A percentile compares a stretch with the other conserved stretches of the same genome.
These are phyloP conservation scores for Cactoblastis cactorum DNA, from an alignment of 2,888 invertebrate species.

Conservation along the genomic window DNA sequence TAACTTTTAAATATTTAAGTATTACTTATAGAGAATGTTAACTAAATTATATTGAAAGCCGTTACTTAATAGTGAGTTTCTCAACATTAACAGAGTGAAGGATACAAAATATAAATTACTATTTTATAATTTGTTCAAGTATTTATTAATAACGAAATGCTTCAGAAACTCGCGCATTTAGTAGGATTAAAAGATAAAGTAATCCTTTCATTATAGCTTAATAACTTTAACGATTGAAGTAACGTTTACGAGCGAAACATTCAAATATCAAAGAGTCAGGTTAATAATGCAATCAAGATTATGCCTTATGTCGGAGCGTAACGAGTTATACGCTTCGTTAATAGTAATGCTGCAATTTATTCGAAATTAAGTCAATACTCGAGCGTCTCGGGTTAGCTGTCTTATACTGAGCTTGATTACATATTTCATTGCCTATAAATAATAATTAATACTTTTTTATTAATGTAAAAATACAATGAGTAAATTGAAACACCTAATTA, in stretches of 20 bases:
- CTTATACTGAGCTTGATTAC: background rate
- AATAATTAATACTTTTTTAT: background rate
- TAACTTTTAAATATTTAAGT: too few relatives aligned
- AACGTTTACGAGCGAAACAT: constrained; percentile 22
- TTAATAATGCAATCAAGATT: constrained; percentile 32
- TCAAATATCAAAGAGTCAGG: constrained; percentile 27
- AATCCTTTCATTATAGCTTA: constrained; percentile 19
- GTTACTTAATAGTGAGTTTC: background rate
- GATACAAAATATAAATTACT: background rate
- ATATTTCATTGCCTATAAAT: background rate
- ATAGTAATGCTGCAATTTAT: constrained; percentile 33
- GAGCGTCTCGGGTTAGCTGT: constrained; percentile 11
- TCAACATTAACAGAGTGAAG: background rate
- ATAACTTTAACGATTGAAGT: constrained; percentile 24
- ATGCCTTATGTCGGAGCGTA: constrained; percentile 27
- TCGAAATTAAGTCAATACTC: constrained; percentile 28
- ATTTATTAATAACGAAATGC: background rate
- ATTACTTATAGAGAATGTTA: background rate
- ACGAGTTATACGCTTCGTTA: constrained; percentile 29
- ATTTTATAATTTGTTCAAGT: background rate
- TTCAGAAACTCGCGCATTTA: constrained; percentile 8
- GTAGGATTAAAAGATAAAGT: constrained; percentile 19
- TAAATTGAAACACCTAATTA: background rate
- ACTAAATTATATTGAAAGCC: background rate
- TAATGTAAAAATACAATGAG: background rate